A percentile compares a stretch with the other conserved stretches of the same genome.
phyloP scores from a whole-genome alignment of 2,113 vertebrate species.

The Thryonomys swinderianus region DNA sequence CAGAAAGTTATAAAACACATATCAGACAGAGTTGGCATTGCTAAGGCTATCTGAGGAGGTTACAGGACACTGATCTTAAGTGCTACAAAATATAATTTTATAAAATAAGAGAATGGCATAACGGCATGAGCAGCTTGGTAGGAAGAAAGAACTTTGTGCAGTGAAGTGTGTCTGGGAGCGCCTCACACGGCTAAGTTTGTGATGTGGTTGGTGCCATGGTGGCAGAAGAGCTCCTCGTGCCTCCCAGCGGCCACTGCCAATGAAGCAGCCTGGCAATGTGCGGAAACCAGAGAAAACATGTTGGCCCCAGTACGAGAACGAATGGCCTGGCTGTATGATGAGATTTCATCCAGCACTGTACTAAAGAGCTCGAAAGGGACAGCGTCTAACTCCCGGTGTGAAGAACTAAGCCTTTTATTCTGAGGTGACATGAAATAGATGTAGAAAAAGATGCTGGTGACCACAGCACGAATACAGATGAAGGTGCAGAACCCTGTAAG shows the following conservation, averaged over 20 bases:
- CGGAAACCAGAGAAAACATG: neutral
- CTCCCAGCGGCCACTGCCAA: neutral
- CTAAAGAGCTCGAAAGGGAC: neutral
- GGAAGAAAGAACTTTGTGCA: neutral
- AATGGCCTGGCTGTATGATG: neutral
- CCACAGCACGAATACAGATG: rapidly evolving
- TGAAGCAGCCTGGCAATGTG: rapidly evolving
- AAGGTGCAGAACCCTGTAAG: rapidly evolving
- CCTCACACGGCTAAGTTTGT: neutral
- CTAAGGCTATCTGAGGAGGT: neutral
- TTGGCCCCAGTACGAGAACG: neutral
- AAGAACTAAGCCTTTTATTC: neutral
- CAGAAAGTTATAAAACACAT: neutral
- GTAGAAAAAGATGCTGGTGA: neutral
- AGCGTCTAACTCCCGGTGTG: too few species aligned
- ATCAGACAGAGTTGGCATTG: neutral
- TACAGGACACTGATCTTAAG: neutral
- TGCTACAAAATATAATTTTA: neutral
- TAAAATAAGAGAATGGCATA: neutral
- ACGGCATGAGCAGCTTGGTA: neutral
- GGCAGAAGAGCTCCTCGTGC: neutral
- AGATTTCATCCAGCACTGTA: neutral
- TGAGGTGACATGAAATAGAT: neutral
- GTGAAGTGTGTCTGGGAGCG: neutral
- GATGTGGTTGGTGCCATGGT: neutral